Base-by-base conservation (phyloP, 2,113 vertebrate genomes). In the Taxidea taxus region DNA sequence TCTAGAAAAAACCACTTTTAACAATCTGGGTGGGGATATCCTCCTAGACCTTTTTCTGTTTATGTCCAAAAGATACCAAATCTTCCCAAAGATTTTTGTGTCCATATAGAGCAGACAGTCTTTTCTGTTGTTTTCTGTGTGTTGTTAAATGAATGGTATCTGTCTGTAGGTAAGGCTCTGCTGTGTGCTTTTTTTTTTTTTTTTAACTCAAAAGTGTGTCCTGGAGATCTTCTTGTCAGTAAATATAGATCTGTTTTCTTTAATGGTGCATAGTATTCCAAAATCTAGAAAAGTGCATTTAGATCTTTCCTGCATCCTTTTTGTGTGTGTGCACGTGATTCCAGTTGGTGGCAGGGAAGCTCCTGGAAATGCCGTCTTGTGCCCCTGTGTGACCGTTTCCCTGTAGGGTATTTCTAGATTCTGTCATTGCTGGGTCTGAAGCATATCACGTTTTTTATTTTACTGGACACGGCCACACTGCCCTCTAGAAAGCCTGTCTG, bases 401-500 rank as follows among this genome's bases (percentile, higher is more conserved):
- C 86, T 20, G 44, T 64, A 87, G 90, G 87, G 58, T 96, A 87
- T 81, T 96, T 98, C 95, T 91, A 84, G 90, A 84, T 87, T 87
- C 90, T 72, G 31, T 97, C 96, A 66, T 68, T 54, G 87, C 78
- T 80, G 68, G 91, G 60, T n/a, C 92, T 92, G 84, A 85, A 85
- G 84, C 87, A 77, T 74, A 42, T 2, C 87, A 66, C 81, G 18
- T 64, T 92, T 96, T 91, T 84, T 7, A 37, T 93, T 90, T 89
- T 70, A 90, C 64, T 74, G 64, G 88, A 60, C 37, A 39, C 21
- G 70, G 90, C 87, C 75, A 66, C 47, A 29, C 44, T 23, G 92
- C 68, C 70, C 29, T 95, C 95, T 81, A 21, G 84, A 91, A 90
- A 37, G n/a, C 87, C 54, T 4, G 13, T 60, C 60, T 6, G 10